Base-by-base conservation (phyloP, 2,113 vertebrate species). In the Hiodon alosoides region DNA sequence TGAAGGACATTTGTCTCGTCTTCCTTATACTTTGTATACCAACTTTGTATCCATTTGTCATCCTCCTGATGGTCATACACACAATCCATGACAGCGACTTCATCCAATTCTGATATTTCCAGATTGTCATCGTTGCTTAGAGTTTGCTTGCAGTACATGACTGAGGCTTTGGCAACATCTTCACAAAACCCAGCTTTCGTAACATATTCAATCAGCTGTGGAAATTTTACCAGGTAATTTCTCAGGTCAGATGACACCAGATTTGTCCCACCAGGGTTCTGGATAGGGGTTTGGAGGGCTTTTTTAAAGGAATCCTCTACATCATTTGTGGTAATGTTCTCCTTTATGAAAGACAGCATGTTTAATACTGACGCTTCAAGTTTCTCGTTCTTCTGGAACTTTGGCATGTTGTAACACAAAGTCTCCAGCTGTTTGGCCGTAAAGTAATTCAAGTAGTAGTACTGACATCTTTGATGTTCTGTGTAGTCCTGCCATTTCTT, bases 401-500 rank as follows among this genome's bases (percentile, higher is more conserved):
- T 66, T 71, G 80, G 71, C 73, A 93, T 85, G 61, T 91, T 76
- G 0, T n/a, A 71, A 82, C 91, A 86, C 81, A 94, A 79, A 68
- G 76, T 90, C n/a, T 93, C 91, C 79, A 94, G 78, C 85, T 94
- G 93, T 73, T 93, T 90, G 0, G 90, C 88, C 0, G 85, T 93
- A 83, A 92, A 94, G 79, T 89, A 90, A 85, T 94, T 94, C 77
- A 94, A 79, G 79, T 90, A 86, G 67, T 90, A 90, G 50, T 90
- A 84, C 67, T 83, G 57, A 0, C 55, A n/a, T 0, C 93, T 83
- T 77, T 93, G 89, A 3, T 81, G 0, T 0, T 55, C 76, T 77
- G 93, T 87, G 1, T 90, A 89, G 0, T 3, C 58, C 67, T 90
- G 72, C 93, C 93, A 94, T 0, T 5, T 46, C 3, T 73, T 83